These are phyloP conservation scores for Hirudinaria manillensis DNA, from an alignment of 2,888 invertebrate species.

Conservation along the genomic window DNA sequence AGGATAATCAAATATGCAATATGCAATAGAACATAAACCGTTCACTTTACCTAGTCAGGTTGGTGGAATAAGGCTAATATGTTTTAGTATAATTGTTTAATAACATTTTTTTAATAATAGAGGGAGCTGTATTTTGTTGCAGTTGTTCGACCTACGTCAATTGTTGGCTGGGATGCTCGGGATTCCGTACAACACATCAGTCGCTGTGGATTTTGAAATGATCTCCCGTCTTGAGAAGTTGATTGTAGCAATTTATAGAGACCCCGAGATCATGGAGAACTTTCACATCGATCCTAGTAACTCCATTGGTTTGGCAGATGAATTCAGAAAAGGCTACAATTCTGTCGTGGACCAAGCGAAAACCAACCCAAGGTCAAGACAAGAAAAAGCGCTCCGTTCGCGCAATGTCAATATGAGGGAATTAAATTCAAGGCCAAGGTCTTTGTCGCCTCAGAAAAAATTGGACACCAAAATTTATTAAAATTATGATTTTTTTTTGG, in stretches of 20 bases:
- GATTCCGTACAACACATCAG: slow-evolving; percentile 51
- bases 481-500: not conserved
- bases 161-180: slow-evolving; percentile 55
- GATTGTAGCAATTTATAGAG: slow-evolving; percentile 51
- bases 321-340: slow-evolving; percentile 46
- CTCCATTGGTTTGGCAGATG: slow-evolving; percentile 49
- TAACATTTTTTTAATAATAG: too few relatives aligned
- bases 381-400: not conserved
- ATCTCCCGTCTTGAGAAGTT: slow-evolving; percentile 54
- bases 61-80: too few relatives aligned
- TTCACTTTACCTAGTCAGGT: too few relatives aligned
- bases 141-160: slow-evolving; percentile 54
- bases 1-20: too few relatives aligned
- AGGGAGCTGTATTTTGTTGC: slow-evolving; percentile 19
- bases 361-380: not conserved
- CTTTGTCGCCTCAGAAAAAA: slow-evolving; percentile 29
- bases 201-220: slow-evolving; percentile 55
- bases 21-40: too few relatives aligned
- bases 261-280: slow-evolving; percentile 43
- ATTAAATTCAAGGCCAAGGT: slow-evolving; percentile 14
- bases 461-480: slow-evolving; percentile 26
- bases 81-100: too few relatives aligned
- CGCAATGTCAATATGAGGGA: not conserved
- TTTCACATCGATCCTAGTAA: slow-evolving; percentile 47
- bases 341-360: not conserved